These are phyloP conservation scores for Phragmatobia fuliginosa DNA, from an alignment of 2,888 invertebrate species.

Conservation along the genomic window DNA sequence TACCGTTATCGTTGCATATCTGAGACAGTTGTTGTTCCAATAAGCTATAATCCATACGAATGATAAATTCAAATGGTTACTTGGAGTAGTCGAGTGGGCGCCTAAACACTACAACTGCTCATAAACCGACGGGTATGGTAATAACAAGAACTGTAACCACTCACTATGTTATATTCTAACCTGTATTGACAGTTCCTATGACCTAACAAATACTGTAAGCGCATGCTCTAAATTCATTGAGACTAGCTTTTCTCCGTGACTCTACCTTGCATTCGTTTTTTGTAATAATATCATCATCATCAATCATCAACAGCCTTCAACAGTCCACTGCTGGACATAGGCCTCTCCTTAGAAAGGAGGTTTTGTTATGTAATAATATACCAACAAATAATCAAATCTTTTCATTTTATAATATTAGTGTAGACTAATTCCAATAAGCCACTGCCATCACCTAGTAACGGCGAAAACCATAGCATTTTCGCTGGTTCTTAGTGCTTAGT, in stretches of 20 bases:
- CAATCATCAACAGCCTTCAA: too few species aligned
- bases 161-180: conserved; percentile 68
- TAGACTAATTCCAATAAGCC: too few species aligned
- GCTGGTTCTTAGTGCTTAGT: too few species aligned
- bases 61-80: conserved; percentile 81
- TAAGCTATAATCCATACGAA: conserved; percentile 80
- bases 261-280: not conserved
- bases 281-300: not conserved
- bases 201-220: conserved; percentile 62
- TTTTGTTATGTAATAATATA: too few species aligned
- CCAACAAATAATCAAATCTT: too few species aligned
- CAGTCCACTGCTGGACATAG: too few species aligned
- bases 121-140: conserved; percentile 84
- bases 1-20: conserved; percentile 71
- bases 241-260: not conserved
- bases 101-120: conserved; percentile 83
- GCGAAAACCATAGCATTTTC: too few species aligned
- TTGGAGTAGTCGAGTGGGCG: conserved; percentile 78
- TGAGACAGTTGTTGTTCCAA: conserved; percentile 76
- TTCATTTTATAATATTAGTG: too few species aligned
- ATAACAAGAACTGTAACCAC: conserved; percentile 72
- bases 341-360: too few species aligned
- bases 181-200: conserved; percentile 65
- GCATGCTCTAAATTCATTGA: conserved; percentile 14
- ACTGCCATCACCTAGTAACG: too few species aligned